These are phyloP conservation scores for Dimorphilus gyrociliatus DNA, from an alignment of 2,888 invertebrate species.

Conservation along the genomic window DNA sequence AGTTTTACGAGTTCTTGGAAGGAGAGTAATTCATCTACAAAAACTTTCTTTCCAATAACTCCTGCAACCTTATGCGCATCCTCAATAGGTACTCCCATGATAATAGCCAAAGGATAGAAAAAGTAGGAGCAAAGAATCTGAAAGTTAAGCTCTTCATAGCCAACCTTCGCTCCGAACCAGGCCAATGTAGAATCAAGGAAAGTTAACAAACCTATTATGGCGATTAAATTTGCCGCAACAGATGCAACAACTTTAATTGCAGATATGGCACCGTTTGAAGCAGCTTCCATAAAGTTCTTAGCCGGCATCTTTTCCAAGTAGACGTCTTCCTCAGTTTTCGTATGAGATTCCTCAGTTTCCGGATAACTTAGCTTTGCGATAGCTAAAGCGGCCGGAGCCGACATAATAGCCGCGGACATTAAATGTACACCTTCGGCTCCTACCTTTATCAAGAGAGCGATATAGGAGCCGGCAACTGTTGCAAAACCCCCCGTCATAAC, in stretches of 20 bases:
- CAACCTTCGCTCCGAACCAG: conserved; percentile 64
- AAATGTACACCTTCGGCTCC: conserved; percentile 55
- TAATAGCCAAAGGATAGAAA: conserved; percentile 14
- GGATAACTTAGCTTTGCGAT: conserved; percentile 76
- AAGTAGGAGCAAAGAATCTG: conserved; percentile 14
- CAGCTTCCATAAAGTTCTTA: conserved; percentile 67
- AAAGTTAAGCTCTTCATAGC: conserved; percentile 42
- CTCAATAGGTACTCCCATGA: conserved; percentile 14
- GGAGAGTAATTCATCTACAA: conserved; percentile 14
- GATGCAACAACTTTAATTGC: conserved; percentile 62
- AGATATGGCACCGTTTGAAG: conserved; percentile 63
- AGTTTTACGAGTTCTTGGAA: conserved; percentile 12
- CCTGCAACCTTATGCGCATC: conserved; percentile 11
- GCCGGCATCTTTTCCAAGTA: conserved; percentile 49
- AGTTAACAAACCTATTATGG: conserved; percentile 66
- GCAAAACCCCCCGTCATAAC: conserved; percentile 86
- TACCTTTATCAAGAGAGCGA: conserved; percentile 56
- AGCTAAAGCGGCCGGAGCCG: conserved; percentile 77
- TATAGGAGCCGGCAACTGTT: conserved; percentile 69
- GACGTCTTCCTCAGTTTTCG: conserved; percentile 54
- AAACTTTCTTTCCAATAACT: conserved; percentile 13
- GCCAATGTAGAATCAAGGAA: conserved; percentile 59
- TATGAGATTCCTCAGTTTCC: conserved; percentile 63
- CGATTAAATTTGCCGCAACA: conserved; percentile 71
- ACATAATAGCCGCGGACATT: conserved; percentile 84